These are phyloP conservation scores for Pangasius larnaudii DNA, from an alignment of 2,797 vertebrate genomes.

Conservation along the genomic window DNA sequence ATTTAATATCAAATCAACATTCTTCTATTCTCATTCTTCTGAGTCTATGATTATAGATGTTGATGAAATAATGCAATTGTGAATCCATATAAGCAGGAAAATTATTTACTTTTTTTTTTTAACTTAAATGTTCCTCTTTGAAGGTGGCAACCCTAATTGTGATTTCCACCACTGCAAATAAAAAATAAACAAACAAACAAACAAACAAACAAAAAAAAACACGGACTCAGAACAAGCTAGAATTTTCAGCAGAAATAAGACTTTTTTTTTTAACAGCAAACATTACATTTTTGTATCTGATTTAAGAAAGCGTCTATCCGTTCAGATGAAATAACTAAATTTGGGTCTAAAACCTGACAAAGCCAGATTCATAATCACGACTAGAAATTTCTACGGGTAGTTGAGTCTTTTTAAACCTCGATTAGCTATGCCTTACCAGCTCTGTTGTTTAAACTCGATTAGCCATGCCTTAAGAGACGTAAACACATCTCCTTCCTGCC, in stretches of 20 bases:
- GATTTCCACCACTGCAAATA: not conserved
- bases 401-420: conserved; percentile 25
- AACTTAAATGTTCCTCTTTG: not conserved
- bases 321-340: not conserved
- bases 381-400: not conserved
- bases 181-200: not conserved
- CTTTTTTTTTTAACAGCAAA: not conserved
- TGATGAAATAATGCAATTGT: not conserved
- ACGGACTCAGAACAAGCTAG: not conserved
- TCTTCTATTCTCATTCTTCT: no score
- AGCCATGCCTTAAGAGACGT: conserved; percentile 61
- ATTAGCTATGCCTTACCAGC: not conserved
- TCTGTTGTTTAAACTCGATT: conserved; percentile 31
- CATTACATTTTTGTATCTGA: no score
- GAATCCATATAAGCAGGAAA: not conserved
- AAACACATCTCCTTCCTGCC: conserved; percentile 52
- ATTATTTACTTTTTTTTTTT: no score
- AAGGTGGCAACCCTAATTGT: not conserved
- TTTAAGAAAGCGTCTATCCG: not conserved
- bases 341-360: not conserved
- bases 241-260: not conserved
- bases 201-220: not conserved
- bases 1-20: not conserved
- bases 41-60: not conserved
- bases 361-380: not conserved